A percentile compares a stretch with the other conserved stretches of the same genome.
These are phyloP conservation scores for Scaptomyza pallida DNA, from an alignment of 1,140 invertebrate species.

Conservation along the genomic window DNA sequence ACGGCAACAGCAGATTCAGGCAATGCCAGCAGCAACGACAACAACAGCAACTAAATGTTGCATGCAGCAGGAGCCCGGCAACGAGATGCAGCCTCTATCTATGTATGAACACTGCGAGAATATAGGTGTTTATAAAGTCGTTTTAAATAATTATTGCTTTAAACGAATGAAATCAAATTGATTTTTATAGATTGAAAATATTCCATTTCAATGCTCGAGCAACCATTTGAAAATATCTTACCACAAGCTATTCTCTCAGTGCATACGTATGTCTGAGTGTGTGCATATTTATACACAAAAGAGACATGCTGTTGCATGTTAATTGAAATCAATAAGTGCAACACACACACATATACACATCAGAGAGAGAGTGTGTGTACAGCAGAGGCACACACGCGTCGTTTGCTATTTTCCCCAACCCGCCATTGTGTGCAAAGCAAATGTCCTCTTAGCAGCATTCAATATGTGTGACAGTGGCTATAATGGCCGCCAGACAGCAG, in stretches of 20 bases:
- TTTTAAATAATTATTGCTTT: too few relatives aligned
- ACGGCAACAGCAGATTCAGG: conserved; percentile 25
- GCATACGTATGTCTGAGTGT: conserved; percentile 12
- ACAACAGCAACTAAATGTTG: conserved; percentile 39
- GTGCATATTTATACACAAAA: conserved; percentile 47
- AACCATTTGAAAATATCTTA: too few relatives aligned
- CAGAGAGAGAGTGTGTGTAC: background rate
- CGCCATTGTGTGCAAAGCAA: too few relatives aligned
- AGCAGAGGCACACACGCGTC: background rate
- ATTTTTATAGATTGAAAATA: too few relatives aligned
- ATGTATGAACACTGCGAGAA: background rate
- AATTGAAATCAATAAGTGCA: conserved; percentile 82
- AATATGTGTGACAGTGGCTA: conserved; percentile 47
- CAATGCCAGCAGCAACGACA: conserved; percentile 39
- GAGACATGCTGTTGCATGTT: conserved; percentile 82
- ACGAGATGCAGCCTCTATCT: conserved; percentile 42
- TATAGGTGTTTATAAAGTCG: background rate
- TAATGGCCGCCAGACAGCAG: conserved; percentile 60
- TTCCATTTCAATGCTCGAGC: too few relatives aligned
- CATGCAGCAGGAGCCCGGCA: conserved; percentile 38
- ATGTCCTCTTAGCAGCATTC: too few relatives aligned
- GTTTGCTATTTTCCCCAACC: too few relatives aligned
- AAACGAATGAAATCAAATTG: too few relatives aligned
- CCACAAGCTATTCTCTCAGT: too few relatives aligned
- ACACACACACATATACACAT: conserved; percentile 32